Conservation (phyloP, 2,797 vertebrate species). For the Pseudomugil tenellus region DNA sequence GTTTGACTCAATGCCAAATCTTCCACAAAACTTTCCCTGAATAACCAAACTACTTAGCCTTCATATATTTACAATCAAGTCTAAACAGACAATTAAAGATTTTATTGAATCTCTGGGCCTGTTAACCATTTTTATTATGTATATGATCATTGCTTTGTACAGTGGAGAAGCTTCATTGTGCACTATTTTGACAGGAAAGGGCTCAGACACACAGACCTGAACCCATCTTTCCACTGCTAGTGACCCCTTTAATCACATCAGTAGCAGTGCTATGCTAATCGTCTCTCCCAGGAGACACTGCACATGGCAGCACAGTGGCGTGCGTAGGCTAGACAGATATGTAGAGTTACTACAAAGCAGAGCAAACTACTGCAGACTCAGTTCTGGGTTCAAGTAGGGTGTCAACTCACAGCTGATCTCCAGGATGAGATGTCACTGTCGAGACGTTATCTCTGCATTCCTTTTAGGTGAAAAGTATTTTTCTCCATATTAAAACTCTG, state of each 20-base stretch:
- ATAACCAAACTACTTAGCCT: not conserved
- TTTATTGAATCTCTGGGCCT: constrained; percentile 7
- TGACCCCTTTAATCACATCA: constrained; percentile 65
- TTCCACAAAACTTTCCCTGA: not conserved
- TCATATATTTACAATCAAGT: not conserved
- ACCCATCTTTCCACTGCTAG: constrained; percentile 29
- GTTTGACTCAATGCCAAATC: constrained; percentile 2
- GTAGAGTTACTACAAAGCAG: constrained; percentile 20
- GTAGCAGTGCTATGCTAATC: constrained; percentile 51
- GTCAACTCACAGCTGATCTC: constrained; percentile 44
- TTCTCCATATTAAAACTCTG: constrained; percentile 28
- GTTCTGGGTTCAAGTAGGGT: constrained; percentile 25
- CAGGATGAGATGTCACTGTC: constrained; percentile 38
- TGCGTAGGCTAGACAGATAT: constrained; percentile 4
- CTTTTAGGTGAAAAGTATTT: constrained; percentile 29
- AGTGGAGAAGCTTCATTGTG: constrained; percentile 1
- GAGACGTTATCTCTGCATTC: constrained; percentile 28
- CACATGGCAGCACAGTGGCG: constrained; percentile 24
- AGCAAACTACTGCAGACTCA: constrained; percentile 30
- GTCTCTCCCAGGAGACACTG: constrained; percentile 33
- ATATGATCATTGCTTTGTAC: not conserved
- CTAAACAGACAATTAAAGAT: constrained; percentile 3
- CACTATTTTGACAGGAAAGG: constrained; percentile 26
- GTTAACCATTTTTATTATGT: constrained; percentile 1
- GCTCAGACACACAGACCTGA: constrained; percentile 40